A percentile compares a stretch with the other conserved stretches of the same genome.
Conservation (phyloP, 2,113 vertebrate genomes). For the Tetrax tetrax region DNA sequence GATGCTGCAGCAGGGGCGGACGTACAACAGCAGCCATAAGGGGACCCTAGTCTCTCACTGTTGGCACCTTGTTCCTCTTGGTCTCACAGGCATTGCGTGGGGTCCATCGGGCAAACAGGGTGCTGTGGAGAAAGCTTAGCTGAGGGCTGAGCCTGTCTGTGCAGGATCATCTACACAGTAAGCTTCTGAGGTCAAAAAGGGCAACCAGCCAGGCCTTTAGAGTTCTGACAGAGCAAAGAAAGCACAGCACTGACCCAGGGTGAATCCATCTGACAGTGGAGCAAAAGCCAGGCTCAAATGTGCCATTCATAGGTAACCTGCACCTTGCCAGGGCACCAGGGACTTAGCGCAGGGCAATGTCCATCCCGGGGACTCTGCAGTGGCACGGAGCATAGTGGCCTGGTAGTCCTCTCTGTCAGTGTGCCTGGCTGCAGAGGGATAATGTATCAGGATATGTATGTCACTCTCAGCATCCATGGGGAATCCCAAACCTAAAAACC, state of each 20-base stretch:
- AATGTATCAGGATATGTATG: not conserved
- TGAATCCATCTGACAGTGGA: not conserved
- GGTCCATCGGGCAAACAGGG: not conserved
- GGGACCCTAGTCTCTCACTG: not conserved
- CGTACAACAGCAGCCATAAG: not conserved
- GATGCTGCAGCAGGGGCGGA: not conserved
- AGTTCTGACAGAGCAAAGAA: not conserved
- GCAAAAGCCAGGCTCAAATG: not conserved
- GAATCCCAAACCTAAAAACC: constrained; percentile 49
- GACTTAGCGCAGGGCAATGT: rapidly evolving
- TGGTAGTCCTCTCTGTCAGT: not conserved
- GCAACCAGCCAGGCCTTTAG: not conserved
- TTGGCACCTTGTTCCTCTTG: not conserved
- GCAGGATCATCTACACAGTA: not conserved
- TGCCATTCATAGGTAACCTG: not conserved
- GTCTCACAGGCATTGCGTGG: not conserved
- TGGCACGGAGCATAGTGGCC: not conserved
- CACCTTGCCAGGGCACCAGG: not conserved
- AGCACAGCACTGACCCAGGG: not conserved
- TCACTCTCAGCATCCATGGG: not conserved
- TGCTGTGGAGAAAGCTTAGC: not conserved
- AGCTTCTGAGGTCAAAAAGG: not conserved
- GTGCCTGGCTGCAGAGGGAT: rapidly evolving
- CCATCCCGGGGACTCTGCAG: not conserved
- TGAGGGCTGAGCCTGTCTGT: not conserved